Base-by-base conservation (phyloP, 37 sponge, comb jelly and placozoan genomes). In the Geodia barretti region DNA sequence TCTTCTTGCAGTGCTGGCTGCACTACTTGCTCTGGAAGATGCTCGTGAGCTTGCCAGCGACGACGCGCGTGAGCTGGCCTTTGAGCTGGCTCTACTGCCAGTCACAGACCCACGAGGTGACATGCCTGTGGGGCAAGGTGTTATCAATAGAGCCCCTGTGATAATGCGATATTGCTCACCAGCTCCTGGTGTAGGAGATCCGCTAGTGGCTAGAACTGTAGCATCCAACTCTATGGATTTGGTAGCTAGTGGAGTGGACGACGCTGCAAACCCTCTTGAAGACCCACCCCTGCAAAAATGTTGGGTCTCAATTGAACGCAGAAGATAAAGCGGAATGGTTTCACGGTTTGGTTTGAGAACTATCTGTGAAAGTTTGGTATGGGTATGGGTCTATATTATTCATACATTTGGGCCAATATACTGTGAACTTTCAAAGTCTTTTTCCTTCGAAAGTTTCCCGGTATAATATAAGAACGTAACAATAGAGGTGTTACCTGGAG, bases 191-290 rank as follows among this genome's bases (percentile, higher is more conserved):
- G 75, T 72, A 32, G 40, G 23, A 24, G 72, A 17, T 20, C 37
- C 39, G 0, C 60, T 43, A 4, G 41, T 64, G 9, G 35, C 33
- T 41, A 70, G 39, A 11, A 40, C 41, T 2, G n/a, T n/a, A 30
- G 29, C 75, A 0, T 77, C 83, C 59, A 86, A 31, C 41, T 86
- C 78, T 20, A 90, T 32, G 21, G 79, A 26, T 32, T 66, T 85
- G 30, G 82, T 31, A 21, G 80, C 81, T 11, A 90, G 40, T 19
- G 82, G 82, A 79, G 86, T 60, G 37, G 70, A 41, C 11, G 78
- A 63, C 0, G 62, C 38, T 32, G 43, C 25, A 0, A 68, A 40
- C 32, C 43, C 8, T 31, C 29, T 61, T 5, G 61, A 70, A 39
- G 43, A 34, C n/a, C 39, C 39, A 29, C 71, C 70, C 71, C 85